A percentile compares a stretch with the other conserved stretches of the same genome.
phyloP scores from a whole-genome alignment of 2,113 vertebrate species.

The Cricetomys ansorgei region DNA sequence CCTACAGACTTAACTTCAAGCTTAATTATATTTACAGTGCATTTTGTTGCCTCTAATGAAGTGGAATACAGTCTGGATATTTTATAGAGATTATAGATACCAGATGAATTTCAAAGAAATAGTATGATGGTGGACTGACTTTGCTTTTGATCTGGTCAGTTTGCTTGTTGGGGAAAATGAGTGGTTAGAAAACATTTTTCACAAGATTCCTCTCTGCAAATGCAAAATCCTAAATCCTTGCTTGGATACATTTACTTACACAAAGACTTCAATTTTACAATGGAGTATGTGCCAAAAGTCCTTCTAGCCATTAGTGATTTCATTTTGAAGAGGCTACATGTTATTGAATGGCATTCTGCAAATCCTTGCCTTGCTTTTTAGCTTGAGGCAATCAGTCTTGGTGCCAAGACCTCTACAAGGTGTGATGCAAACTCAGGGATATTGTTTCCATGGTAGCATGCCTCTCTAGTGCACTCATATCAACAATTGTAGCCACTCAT shows the following conservation, averaged over 20 bases:
- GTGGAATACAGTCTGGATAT: constrained; percentile 49
- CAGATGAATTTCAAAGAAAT: constrained; percentile 37
- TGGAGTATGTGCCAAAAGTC: constrained; percentile 3
- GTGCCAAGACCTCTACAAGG: constrained; percentile 51
- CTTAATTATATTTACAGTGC: constrained; percentile 54
- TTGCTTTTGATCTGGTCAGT: constrained; percentile 52
- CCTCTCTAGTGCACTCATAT: constrained; percentile 51
- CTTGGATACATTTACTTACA: background rate
- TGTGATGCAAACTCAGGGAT: constrained; percentile 55
- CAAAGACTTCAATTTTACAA: constrained; percentile 53
- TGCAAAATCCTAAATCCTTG: background rate
- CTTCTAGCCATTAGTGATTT: constrained; percentile 41
- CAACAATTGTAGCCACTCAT: constrained; percentile 59
- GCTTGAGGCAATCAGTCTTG: background rate
- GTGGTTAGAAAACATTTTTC: constrained; percentile 57
- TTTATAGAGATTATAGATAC: background rate
- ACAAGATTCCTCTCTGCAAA: constrained; percentile 26
- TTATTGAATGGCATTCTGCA: background rate
- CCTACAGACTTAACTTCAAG: constrained; percentile 60
- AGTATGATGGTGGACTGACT: constrained; percentile 40
- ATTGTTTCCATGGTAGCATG: constrained; percentile 72
- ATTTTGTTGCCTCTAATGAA: constrained; percentile 49
- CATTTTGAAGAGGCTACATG: background rate
- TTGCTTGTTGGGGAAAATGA: constrained; percentile 64
- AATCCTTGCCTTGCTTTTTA: constrained; percentile 39